These are phyloP conservation scores for Camponotus fellah DNA, from an alignment of 2,888 invertebrate species.

Conservation along the genomic window DNA sequence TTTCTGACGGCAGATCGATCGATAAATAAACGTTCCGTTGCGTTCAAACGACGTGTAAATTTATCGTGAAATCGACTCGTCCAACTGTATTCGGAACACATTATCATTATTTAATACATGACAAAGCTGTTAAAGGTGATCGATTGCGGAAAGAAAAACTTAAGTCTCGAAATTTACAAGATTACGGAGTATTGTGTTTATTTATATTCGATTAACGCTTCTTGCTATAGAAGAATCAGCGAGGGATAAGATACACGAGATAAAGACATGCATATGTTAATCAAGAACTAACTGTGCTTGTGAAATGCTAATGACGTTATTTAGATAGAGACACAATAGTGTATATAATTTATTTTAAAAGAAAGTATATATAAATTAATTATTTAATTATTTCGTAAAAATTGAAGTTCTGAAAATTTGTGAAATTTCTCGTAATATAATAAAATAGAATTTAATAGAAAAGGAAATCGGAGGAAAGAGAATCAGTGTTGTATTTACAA, in stretches of 20 bases:
- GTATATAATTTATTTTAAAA: neutral
- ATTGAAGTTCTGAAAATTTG: neutral
- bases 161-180: neutral
- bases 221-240: neutral
- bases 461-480: neutral
- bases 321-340: neutral
- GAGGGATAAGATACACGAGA: neutral
- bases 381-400: neutral
- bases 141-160: neutral
- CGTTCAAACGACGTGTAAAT: conserved; percentile 8
- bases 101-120: conserved; percentile 38
- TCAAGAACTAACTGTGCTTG: neutral
- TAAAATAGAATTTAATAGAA: no score
- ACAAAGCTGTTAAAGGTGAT: neutral
- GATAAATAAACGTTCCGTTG: neutral
- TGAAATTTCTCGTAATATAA: neutral
- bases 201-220: neutral
- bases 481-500: neutral
- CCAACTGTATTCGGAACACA: conserved; percentile 22
- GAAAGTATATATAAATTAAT: neutral
- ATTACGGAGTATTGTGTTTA: neutral
- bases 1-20: neutral
- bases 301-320: conserved; percentile 23
- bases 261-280: neutral
- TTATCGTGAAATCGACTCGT: conserved; percentile 40